Base-by-base conservation (phyloP, 2,797 vertebrate species). In the Atherinosoma microstoma region DNA sequence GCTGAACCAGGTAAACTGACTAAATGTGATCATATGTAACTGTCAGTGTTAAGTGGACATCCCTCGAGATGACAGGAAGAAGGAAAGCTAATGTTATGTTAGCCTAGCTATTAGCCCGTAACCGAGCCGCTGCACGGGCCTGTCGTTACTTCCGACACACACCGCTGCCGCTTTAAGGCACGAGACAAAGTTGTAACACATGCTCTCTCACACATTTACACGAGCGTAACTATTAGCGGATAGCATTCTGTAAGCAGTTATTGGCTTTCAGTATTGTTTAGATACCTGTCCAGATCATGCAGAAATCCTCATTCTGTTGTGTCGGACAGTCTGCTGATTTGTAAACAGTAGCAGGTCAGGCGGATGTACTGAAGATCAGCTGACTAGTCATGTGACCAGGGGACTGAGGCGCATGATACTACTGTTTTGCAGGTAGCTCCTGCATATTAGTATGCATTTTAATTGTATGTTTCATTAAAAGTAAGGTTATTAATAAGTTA, bases 331-430 rank as follows among this genome's bases (percentile, higher is more conserved):
- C 70, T 53, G 74, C 77, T 87, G 84, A 76, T 91, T 94, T 94
- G 94, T 95, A 95, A 94, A 94, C 93, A 93, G 71, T 78, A 63
- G 84, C 91, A 62, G 84, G 83, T 85, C 89, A 93, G 86, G 92
- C 93, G 92, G 93, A 91, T 87, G 87, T 91, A 76, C 87, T 86
- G 87, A 63, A 40, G 76, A 87, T 79, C 93, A 94, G 94, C 93
- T 94, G 92, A 93, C 88, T 84, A 67, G 4, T 82, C 94, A 95
- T 15, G 92, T 95, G 94, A 94, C 75, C 59, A 53, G 40, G n/a
- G 51, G 22, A 22, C 12, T 27, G 24, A 11, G 6, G 30, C 30
- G 35, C 32, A 12, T 51, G 16, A 57, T 32, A 18, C 15, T 5
- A 18, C 27, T 30, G 24, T 16, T 16, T 29, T 29, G 54, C 16